Evolutionary conservation across 2,888 invertebrate genomes (phyloP).

Genomic region (Polydrusus tereticollis): DNA sequence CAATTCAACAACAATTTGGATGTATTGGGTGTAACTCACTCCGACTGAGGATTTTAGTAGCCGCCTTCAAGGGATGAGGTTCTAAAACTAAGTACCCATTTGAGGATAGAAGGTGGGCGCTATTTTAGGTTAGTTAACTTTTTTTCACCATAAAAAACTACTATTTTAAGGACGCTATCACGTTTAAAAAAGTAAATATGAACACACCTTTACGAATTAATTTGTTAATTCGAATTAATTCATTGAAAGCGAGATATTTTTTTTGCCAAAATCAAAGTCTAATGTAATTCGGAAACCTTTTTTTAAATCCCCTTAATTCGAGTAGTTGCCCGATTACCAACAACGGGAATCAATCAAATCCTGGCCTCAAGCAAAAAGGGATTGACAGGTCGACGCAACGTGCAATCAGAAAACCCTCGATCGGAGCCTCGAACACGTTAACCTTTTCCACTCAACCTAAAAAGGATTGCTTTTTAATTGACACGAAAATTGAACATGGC

Average conservation of each 20-base stretch:
- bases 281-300: slow-evolving; percentile 20
- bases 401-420: slow-evolving; percentile 42
- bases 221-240: no score
- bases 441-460: slow-evolving; percentile 49
- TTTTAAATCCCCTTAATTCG: slow-evolving; percentile 7
- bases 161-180: no score
- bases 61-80: no score
- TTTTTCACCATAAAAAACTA: no score
- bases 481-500: slow-evolving; percentile 45
- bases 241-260: neutral
- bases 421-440: slow-evolving; percentile 43
- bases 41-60: no score
- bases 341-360: slow-evolving; percentile 45
- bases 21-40: no score
- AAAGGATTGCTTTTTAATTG: slow-evolving; percentile 53
- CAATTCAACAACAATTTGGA: no score
- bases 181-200: no score
- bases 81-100: no score
- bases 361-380: slow-evolving; percentile 36
- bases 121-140: no score
- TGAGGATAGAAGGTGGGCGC: no score
- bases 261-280: neutral
- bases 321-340: slow-evolving; percentile 30
- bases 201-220: no score
- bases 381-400: slow-evolving; percentile 38